Percentiles rank a stretch among this genome's conserved stretches.
Evolutionary conservation across 2,797 vertebrate species (phyloP).

Genomic region (Catharus ustulatus): DNA sequence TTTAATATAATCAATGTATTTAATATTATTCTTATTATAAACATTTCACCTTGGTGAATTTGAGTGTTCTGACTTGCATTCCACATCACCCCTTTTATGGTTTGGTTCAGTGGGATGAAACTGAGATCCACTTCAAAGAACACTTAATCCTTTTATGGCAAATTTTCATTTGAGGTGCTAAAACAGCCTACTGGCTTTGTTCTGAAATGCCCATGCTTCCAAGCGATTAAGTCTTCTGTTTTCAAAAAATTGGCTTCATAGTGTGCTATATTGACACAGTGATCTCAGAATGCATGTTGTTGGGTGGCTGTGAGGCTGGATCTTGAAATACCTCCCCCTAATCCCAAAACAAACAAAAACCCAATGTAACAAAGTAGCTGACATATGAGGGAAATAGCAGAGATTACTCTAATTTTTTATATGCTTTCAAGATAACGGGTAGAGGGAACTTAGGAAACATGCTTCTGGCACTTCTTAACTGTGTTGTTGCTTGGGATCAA

Average conservation of each 20-base stretch:
- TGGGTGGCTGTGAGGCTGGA: neutral
- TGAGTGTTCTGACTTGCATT: neutral
- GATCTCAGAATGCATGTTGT: neutral
- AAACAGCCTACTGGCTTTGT: neutral
- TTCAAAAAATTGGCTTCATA: neutral
- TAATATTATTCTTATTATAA: neutral
- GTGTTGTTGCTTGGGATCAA: neutral
- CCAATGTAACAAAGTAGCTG: accelerated
- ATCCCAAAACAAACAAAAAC: neutral
- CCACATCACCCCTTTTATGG: neutral
- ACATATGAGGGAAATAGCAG: neutral
- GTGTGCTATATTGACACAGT: neutral
- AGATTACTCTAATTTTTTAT: neutral
- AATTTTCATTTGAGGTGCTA: neutral
- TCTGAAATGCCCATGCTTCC: neutral
- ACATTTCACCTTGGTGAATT: neutral
- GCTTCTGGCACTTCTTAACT: neutral
- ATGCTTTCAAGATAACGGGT: neutral
- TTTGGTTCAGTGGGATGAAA: neutral
- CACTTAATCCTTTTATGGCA: neutral
- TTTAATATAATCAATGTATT: neutral
- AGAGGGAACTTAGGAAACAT: neutral
- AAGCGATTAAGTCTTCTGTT: neutral
- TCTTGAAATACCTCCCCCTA: neutral
- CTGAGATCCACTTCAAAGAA: neutral